Evolutionary conservation across 92 coral and sea anemone genomes (phyloP).

Genomic region (Parazoanthus darwini): DNA sequence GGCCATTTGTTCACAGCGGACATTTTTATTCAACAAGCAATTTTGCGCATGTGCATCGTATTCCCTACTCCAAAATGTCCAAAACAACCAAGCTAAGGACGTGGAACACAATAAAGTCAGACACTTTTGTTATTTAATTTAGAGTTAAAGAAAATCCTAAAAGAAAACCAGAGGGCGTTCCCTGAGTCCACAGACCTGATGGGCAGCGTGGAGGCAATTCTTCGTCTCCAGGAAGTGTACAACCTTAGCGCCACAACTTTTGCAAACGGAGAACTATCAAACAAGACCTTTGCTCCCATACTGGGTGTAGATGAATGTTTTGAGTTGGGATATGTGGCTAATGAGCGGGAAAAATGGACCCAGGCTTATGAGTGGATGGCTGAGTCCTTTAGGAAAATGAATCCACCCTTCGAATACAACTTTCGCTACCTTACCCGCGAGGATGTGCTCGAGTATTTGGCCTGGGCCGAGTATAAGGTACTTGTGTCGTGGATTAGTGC

Average conservation of each 20-base stretch:
- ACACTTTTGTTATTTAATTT: not conserved
- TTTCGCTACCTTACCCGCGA: slow-evolving; percentile 56
- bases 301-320: slow-evolving; percentile 85
- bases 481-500: too few species aligned
- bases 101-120: not conserved
- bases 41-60: too few species aligned
- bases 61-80: not conserved
- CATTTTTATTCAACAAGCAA: too few species aligned
- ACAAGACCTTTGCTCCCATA: slow-evolving; percentile 60
- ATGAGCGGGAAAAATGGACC: slow-evolving; percentile 55
- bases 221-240: slow-evolving; percentile 91
- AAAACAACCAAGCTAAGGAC: too few species aligned
- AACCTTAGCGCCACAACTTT: slow-evolving; percentile 67
- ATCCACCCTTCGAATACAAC: slow-evolving; percentile 66
- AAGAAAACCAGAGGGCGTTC: slow-evolving; percentile 57
- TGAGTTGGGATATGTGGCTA: slow-evolving; percentile 80
- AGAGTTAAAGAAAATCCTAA: slow-evolving; percentile 68
- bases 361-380: slow-evolving; percentile 78
- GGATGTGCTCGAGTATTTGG: slow-evolving; percentile 71
- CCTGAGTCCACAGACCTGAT: slow-evolving; percentile 69
- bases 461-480: slow-evolving; percentile 99
- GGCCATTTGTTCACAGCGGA: too few species aligned
- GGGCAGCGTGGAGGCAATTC: slow-evolving; percentile 81
- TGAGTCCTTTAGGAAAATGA: slow-evolving; percentile 67
- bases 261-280: slow-evolving; percentile 73